phyloP scores from a whole-genome alignment of 2,888 invertebrate genomes.

The Rhagophthalmus giganteus region DNA sequence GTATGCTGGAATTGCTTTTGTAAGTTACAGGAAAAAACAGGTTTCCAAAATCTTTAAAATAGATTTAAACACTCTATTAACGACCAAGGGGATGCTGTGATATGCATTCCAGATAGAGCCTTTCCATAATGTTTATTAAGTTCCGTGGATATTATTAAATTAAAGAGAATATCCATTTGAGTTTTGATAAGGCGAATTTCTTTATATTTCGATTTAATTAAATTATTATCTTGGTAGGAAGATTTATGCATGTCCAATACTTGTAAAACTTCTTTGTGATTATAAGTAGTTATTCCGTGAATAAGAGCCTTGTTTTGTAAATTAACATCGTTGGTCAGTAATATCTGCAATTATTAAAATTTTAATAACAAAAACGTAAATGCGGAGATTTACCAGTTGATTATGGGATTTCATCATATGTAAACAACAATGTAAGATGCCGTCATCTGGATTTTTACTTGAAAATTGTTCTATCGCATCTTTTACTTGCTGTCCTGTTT shows the following conservation, averaged over 20 bases:
- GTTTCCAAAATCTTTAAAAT: conserved; percentile 63
- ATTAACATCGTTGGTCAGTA: conserved; percentile 63
- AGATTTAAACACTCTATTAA: conserved; percentile 59
- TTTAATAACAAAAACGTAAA: too few species aligned
- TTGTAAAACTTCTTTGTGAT: conserved; percentile 40
- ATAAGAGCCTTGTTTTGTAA: conserved; percentile 61
- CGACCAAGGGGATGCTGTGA: conserved; percentile 60
- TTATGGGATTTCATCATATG: conserved; percentile 50
- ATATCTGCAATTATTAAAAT: conserved; percentile 53
- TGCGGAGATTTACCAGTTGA: conserved; percentile 9
- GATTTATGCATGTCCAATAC: conserved; percentile 12
- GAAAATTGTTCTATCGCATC: conserved; percentile 61
- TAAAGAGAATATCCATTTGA: conserved; percentile 35
- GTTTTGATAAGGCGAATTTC: conserved; percentile 41
- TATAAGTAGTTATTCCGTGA: conserved; percentile 53
- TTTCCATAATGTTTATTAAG: conserved; percentile 62
- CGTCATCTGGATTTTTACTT: conserved; percentile 62
- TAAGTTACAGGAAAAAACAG: conserved; percentile 59
- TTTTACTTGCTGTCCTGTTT: conserved; percentile 62
- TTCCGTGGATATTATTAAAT: conserved; percentile 57
- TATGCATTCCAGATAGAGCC: conserved; percentile 59
- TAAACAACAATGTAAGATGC: conserved; percentile 62
- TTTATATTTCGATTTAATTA: conserved; percentile 30
- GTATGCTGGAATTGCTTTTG: conserved; percentile 47
- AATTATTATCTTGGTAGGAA: conserved; percentile 9